Conservation (phyloP, 2,888 invertebrate genomes). For the Drosophila dives region DNA sequence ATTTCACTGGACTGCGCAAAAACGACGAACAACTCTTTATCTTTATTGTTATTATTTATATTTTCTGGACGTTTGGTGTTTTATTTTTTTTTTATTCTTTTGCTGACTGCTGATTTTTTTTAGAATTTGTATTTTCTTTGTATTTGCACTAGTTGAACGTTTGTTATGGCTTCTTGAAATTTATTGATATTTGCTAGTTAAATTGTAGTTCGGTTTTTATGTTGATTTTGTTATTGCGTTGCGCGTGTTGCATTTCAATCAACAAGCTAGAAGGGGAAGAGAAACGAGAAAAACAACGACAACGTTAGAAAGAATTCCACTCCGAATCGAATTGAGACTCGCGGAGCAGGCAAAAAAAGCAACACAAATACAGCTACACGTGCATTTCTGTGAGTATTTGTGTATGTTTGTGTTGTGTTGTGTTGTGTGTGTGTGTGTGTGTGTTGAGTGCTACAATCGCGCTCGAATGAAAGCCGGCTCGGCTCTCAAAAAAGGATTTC, state of each 20-base stretch:
- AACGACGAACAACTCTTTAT: conserved; percentile 48
- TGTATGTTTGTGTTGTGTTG: conserved; percentile 4
- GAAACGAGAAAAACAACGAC: conserved; percentile 35
- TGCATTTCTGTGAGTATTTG: conserved; percentile 38
- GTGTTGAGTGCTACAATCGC: neutral
- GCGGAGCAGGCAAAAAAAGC: conserved; percentile 37
- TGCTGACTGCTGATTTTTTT: conserved; percentile 40
- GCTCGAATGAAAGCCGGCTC: conserved; percentile 20
- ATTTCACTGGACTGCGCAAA: conserved; percentile 57
- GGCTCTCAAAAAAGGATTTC: conserved; percentile 55
- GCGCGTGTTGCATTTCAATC: conserved; percentile 73
- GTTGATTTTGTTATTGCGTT: conserved; percentile 53
- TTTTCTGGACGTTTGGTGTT: conserved; percentile 37
- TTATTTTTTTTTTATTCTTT: conserved; percentile 22
- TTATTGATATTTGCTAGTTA: conserved; percentile 57
- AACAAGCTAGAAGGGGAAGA: conserved; percentile 51
- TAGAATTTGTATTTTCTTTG: conserved; percentile 25
- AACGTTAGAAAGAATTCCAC: conserved; percentile 47
- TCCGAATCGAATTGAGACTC: conserved; percentile 15
- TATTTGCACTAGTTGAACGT: conserved; percentile 51
- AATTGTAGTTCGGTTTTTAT: conserved; percentile 36
- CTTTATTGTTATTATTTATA: conserved; percentile 32
- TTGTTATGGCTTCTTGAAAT: conserved; percentile 49
- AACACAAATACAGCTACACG: conserved; percentile 56
- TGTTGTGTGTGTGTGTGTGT: conserved; percentile 9